phyloP scores from a whole-genome alignment of 2,888 invertebrate genomes.

The Tachina lurida region DNA sequence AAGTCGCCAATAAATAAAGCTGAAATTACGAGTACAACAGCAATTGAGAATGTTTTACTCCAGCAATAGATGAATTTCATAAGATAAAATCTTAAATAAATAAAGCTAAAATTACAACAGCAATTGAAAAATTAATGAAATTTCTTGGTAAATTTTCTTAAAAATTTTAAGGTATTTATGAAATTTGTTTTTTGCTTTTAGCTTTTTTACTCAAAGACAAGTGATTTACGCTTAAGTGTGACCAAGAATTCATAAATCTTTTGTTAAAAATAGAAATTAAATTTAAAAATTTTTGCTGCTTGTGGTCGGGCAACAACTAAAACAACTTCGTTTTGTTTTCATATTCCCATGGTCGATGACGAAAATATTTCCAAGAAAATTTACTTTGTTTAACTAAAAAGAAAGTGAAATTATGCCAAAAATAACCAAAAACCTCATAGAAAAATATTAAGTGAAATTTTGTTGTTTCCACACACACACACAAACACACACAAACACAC shows the following conservation, averaged over 20 bases:
- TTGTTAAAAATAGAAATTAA: background rate
- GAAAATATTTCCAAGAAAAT: slow-evolving; percentile 38
- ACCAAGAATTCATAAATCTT: slow-evolving; percentile 33
- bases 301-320: slow-evolving; percentile 10
- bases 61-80: too few species aligned
- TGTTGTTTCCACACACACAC: slow-evolving; percentile 35
- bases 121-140: background rate
- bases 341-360: slow-evolving; percentile 23
- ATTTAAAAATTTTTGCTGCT: background rate
- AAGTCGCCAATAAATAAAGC: too few species aligned
- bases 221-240: background rate
- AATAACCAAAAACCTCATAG: slow-evolving; percentile 42
- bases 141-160: background rate
- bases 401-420: slow-evolving; percentile 69
- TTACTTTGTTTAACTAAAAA: slow-evolving; percentile 24
- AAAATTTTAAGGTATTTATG: background rate
- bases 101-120: too few species aligned
- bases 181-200: background rate
- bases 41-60: background rate
- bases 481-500: background rate
- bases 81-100: too few species aligned
- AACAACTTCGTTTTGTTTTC: slow-evolving; percentile 3
- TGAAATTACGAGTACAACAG: too few species aligned
- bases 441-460: slow-evolving; percentile 62
- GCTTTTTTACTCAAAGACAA: background rate